Evolutionary conservation across 2,113 vertebrate genomes (phyloP).

Genomic region (Argyrosomus japonicus): DNA sequence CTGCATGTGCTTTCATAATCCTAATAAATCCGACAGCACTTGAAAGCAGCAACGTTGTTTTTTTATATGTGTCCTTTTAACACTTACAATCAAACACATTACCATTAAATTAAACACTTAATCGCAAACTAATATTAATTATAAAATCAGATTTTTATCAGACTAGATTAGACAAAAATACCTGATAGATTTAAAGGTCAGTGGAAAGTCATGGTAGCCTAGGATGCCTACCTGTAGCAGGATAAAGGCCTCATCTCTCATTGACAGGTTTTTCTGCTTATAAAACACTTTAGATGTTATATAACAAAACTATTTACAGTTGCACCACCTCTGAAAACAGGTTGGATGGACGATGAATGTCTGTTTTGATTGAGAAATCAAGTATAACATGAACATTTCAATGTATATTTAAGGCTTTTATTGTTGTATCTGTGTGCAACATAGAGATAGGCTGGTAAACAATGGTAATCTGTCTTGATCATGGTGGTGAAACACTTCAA

Average conservation of each 20-base stretch:
- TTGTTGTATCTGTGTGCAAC: not conserved
- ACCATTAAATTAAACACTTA: not conserved
- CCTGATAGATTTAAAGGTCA: conserved; percentile 32
- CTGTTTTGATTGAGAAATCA: no score
- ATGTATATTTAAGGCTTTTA: not conserved
- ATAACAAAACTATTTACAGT: not conserved
- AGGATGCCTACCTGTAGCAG: not conserved
- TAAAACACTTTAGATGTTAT: no score
- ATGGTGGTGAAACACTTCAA: not conserved
- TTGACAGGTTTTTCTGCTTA: not conserved
- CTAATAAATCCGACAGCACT: conserved; percentile 7
- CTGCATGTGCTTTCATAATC: not conserved
- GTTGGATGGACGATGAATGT: not conserved
- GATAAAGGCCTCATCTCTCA: not conserved
- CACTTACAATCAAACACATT: not conserved
- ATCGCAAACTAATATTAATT: not conserved
- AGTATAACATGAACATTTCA: not conserved
- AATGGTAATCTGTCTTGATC: not conserved
- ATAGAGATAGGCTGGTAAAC: not conserved
- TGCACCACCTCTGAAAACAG: not conserved
- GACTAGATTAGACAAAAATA: not conserved
- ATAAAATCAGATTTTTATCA: not conserved
- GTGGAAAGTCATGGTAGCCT: conserved; percentile 26
- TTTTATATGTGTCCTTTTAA: not conserved
- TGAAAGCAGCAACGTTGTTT: conserved; percentile 10